phyloP scores from a whole-genome alignment of 2,113 vertebrate genomes.

The Lipophrys pholis region DNA sequence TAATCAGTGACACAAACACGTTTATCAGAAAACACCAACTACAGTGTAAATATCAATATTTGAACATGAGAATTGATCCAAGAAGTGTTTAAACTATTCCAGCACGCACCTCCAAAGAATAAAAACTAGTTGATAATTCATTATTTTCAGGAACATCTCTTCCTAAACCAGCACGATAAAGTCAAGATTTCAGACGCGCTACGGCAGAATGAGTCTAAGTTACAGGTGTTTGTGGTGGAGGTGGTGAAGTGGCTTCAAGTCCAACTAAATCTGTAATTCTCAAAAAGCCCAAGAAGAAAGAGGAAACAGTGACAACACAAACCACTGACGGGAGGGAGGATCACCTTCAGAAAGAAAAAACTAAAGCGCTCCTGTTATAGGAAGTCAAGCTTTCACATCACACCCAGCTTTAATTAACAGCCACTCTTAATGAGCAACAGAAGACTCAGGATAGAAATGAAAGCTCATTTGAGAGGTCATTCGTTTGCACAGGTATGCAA shows the following conservation, averaged over 20 bases:
- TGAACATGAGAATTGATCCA: too few relatives aligned
- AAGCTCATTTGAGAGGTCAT: slow-evolving; percentile 70
- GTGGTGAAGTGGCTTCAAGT: slow-evolving; percentile 9
- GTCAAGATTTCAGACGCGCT: neutral
- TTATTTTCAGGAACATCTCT: too few relatives aligned
- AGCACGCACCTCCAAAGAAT: too few relatives aligned
- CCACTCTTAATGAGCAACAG: slow-evolving; percentile 68
- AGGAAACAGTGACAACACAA: neutral
- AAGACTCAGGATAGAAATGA: slow-evolving; percentile 73
- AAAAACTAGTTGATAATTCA: too few relatives aligned
- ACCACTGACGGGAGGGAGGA: neutral
- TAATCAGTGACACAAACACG: too few relatives aligned
- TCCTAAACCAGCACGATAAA: neutral
- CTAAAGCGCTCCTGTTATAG: slow-evolving; percentile 17
- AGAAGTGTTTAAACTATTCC: too few relatives aligned
- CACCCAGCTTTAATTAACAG: slow-evolving; percentile 62
- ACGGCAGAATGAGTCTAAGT: neutral
- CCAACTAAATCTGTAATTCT: slow-evolving; percentile 17
- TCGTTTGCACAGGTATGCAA: slow-evolving; percentile 80
- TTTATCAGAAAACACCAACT: too few relatives aligned
- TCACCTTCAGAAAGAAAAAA: neutral
- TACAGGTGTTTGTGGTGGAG: neutral
- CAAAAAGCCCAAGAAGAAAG: neutral
- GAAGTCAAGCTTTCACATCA: slow-evolving; percentile 8
- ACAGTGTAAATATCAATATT: too few relatives aligned